Evolutionary conservation across 2,888 invertebrate genomes (phyloP), one percentile per base, ranked within the genome.

Genomic region (Teleiodes luculella): DNA sequence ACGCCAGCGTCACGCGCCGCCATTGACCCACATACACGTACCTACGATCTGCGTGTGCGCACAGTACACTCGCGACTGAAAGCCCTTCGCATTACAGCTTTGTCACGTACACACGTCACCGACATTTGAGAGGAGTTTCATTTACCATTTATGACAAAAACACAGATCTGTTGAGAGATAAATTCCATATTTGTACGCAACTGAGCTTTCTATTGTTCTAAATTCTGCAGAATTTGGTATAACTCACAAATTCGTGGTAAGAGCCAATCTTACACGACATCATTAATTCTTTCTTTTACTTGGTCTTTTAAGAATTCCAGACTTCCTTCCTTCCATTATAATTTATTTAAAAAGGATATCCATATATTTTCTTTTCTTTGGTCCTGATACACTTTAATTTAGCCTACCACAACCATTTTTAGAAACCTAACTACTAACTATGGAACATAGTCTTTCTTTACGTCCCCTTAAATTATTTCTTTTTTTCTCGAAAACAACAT

Each of bases 11-110:
- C 88, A 88, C 87, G 86, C 83, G 78, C 74, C 80, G 83, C 82
- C 88, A 88, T 88, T 88, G 88, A 88, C 88, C 87, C 67, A 88
- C 82, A 82, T 88, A 76, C 71, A 71, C 65, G 68, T 74, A 78
- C 74, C 76, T 74, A 75, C 72, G 68, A 60, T 57, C 33, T 54
- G 60, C 66, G 77, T 82, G 80, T 76, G 81, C 72, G 84, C 85
- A 59, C 55, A 55, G 84, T 85, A 86, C 80, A 76, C 64, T 85
- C 84, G 77, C 67, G 63, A 72, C 76, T 74, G 76, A 78, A 83
- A 86, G 78, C 78, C 76, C 78, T 81, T 75, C 60, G 71, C 68
- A 57, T 55, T 14, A 13, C 51, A 41, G 53, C 60, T 57, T 56
- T 65, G 78, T 80, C 84, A 86, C 85, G 84, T 86, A 81, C 65